Evolutionary conservation across 2,888 invertebrate genomes (phyloP), one percentile per base, ranked within the genome.

Genomic region (Rambutsinella grinnellia): DNA sequence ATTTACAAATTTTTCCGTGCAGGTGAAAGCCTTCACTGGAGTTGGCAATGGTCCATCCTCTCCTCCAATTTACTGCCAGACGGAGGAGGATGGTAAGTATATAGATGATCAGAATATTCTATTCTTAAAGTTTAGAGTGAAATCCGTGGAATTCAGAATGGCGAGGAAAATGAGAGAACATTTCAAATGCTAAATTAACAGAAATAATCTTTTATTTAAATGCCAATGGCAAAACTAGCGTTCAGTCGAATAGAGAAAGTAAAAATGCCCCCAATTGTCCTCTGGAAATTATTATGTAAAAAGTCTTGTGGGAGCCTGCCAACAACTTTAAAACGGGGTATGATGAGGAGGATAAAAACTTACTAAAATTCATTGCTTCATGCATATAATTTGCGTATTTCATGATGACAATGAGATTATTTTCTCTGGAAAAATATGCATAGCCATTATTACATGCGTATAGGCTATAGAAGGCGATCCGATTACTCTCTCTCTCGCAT

Each of bases 1-100:
- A 46, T 94, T 90, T 86, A 92, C 93, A 36, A 94, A 94, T 87
- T 94, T 94, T 86, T 93, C 93, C 85, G 89, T 94, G 76, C 93
- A 93, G 87, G 92, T 94, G 10, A 85, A 93, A 84, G 93, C 93
- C 0, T 93, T 90, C 86, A 94, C 94, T 0, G 89, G 92, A 85
- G 91, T 93, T 84, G 94, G 94, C 0, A 93, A 93, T 85, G 94
- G 94, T 1, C 89, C 90, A 5, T 86, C 91, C 71, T 91, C 93
- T 44, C 87, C 89, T 77, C 89, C 92, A 0, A 88, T 91, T 44
- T 92, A 90, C 85, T 93, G 94, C 84, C 90, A 90, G 84, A 94
- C 94, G 1, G 92, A 92, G 84, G 93, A 94, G 88, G 94, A 94
- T 87, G 90, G 92, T 93, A 86, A 86, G 85, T 17, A 24, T 49